Evolutionary conservation across 1,140 invertebrate species (phyloP).

Genomic region (Neomicropteryx cornuta): DNA sequence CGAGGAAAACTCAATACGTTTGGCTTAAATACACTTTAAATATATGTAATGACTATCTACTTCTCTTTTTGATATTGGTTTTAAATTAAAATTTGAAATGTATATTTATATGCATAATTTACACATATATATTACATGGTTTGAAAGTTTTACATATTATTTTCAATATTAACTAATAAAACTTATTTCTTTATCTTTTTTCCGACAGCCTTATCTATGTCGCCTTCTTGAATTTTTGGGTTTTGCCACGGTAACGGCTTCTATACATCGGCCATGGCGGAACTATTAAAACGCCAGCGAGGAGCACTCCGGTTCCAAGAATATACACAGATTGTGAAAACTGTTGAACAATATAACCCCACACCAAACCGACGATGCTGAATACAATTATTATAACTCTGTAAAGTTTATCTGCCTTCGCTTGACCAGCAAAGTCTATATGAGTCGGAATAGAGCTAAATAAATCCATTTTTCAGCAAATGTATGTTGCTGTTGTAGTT

Average conservation of each 20-base stretch:
- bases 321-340: conserved; percentile 92
- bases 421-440: conserved; percentile 82
- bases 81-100: too few species aligned
- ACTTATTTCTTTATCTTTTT: too few species aligned
- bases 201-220: too few species aligned
- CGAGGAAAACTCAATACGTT: too few species aligned
- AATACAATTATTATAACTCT: conserved; percentile 82
- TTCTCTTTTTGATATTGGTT: too few species aligned
- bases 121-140: too few species aligned
- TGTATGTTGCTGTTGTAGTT: too few species aligned
- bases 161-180: too few species aligned
- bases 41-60: too few species aligned
- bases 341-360: conserved; percentile 91
- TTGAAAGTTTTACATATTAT: too few species aligned
- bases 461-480: conserved; percentile 35
- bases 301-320: conserved; percentile 77
- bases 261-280: conserved; percentile 92
- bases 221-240: conserved; percentile 39
- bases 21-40: too few species aligned
- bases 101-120: too few species aligned
- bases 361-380: conserved; percentile 76
- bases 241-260: conserved; percentile 90
- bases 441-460: conserved; percentile 36
- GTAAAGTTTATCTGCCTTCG: conserved; percentile 75
- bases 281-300: conserved; percentile 73